These are phyloP conservation scores for Amorpha juglandis DNA, from an alignment of 2,888 invertebrate genomes.

Conservation along the genomic window DNA sequence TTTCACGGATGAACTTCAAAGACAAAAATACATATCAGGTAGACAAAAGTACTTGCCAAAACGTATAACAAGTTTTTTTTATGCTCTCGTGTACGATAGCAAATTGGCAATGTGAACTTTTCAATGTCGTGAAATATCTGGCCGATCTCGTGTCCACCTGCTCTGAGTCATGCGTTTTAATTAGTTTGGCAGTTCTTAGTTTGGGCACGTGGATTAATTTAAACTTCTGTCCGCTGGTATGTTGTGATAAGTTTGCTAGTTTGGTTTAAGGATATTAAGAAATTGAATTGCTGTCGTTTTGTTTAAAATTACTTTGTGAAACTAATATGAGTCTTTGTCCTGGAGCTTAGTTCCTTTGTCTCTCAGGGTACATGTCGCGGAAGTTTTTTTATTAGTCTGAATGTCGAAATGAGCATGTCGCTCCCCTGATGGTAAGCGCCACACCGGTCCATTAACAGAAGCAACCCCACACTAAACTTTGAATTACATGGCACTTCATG, in stretches of 20 bases:
- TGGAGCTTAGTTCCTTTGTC: too few relatives aligned
- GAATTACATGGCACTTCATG: too few relatives aligned
- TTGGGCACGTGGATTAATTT: not conserved
- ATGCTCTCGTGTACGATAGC: not conserved
- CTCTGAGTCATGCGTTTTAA: conserved; percentile 9
- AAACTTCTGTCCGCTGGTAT: not conserved
- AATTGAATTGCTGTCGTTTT: not conserved
- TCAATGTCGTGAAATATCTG: conserved; percentile 26
- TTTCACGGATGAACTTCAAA: not conserved
- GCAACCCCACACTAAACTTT: too few relatives aligned
- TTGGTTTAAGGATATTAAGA: not conserved
- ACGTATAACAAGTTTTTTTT: not conserved
- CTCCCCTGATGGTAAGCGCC: too few relatives aligned
- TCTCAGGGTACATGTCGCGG: too few relatives aligned
- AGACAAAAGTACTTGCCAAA: not conserved
- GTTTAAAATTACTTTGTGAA: too few relatives aligned
- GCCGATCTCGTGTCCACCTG: conserved; percentile 5
- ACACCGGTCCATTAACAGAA: too few relatives aligned
- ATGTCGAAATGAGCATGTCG: too few relatives aligned
- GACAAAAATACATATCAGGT: not conserved
- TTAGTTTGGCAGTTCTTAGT: conserved; percentile 7
- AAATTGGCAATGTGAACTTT: conserved; percentile 26
- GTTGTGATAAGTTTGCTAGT: not conserved
- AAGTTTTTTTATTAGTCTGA: too few relatives aligned
- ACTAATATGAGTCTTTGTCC: too few relatives aligned